Base-by-base conservation (phyloP, 2,113 vertebrate genomes). In the Ammospiza caudacuta region DNA sequence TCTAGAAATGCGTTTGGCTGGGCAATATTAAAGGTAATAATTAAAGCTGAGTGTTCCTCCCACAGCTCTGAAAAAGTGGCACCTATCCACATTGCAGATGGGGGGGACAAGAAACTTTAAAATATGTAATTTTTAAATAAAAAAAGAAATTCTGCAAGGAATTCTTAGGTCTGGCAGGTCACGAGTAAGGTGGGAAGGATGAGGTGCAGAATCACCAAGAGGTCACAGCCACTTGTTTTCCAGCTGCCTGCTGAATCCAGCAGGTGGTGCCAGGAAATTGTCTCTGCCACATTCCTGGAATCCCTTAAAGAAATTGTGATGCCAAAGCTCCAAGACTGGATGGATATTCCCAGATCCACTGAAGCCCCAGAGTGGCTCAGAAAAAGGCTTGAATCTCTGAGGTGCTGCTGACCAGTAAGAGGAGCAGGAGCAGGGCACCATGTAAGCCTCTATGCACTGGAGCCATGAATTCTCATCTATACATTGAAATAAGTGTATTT, bases 171-270 rank as follows among this genome's bases (percentile, higher is more conserved):
- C 43, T 66, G 37, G 11, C n/a, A 61, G 16, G 46, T 51, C 41
- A 57, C 0, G 0, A 44, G 5, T 20, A 14, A 64, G 28, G 25
- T 9, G 41, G 14, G 27, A 55, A 20, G 37, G 47, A 29, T 29
- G 4, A 66, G 16, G 14, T 54, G 43, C 22, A 44, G 67, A 72
- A 37, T 20, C 69, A 64, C 15, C n/a, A 44, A 15, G 31, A 54
- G 6, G 37, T 16, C 22, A 55, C 11, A 76, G 63, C 17, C 67
- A 49, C 28, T 11, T 0, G 47, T 13, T 73, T 47, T 22, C n/a
- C 59, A 78, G 44, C 23, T 47, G n/a, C 35, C 62, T n/a, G 15
- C 37, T 17, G 31, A 57, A 43, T 25, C 22, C 58, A 49, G 25
- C 29, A 52, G 10, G 21, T 11, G 12, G 47, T 23, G 15, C 13